Base-by-base conservation (phyloP, 2,888 invertebrate species). In the Caenorhabditis sp. region DNA sequence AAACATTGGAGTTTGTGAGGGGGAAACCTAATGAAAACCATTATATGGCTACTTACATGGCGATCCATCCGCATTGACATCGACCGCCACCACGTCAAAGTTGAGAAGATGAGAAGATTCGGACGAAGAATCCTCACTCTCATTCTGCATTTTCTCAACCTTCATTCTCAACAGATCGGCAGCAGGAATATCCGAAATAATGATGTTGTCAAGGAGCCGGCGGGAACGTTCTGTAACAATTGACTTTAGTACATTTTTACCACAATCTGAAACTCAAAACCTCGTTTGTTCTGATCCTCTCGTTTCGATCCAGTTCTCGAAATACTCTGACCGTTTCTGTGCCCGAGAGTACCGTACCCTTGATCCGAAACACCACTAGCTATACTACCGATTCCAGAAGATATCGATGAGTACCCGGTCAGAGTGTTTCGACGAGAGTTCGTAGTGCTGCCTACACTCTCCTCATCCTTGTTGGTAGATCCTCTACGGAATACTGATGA, bases 301-400 rank as follows among this genome's bases (percentile, higher is more conserved):
- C 82, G 64, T 26, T 72, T 75, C 63, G 82, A 82, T 16, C 82
- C 79, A 69, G 38, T 69, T 58, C 82, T 77, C 16, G 82, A 82
- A 24, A 82, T 74, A 44, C 82, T 82, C 3, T 66, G 64, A 1
- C 82, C 82, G 10, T 41, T 47, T 47, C 68, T 41, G 16, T 68
- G 49, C 0, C 66, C 76, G 28, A 66, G 44, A 7, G 68, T 77
- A 0, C 68, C 61, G 47, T 66, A 72, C 5, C 82, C 82, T 41
- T 61, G 66, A 41, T 82, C 82, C 0, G 82, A 82, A 12, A 38
- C 38, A 22, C 35, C 79, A 19, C 82, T 82, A 22, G 82, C 68
- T 24, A 82, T 82, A 24, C 82, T 82, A 28, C 82, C 82, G n/a
- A 82, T 79, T 35, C 82, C 82, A 14, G 82, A 82, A 0, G 82